phyloP scores from a whole-genome alignment of 2,888 invertebrate species.

The Aphidoletes aphidimyza region DNA sequence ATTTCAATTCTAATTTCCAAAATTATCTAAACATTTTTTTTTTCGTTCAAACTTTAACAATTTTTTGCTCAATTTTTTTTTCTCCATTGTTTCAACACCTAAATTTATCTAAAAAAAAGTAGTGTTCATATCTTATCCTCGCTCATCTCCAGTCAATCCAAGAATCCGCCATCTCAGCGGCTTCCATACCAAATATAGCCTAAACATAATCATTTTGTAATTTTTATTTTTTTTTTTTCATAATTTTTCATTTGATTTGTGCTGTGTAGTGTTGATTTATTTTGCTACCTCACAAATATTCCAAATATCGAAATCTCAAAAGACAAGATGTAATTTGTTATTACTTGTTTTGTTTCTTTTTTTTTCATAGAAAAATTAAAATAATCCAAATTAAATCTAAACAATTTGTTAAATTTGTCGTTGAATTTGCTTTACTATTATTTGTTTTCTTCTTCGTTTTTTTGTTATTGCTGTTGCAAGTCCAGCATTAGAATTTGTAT shows the following conservation, averaged over 20 bases:
- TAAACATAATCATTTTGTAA: neutral
- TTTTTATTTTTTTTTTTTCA: neutral
- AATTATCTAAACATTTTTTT: conserved; percentile 33
- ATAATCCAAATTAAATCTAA: neutral
- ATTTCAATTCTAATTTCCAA: conserved; percentile 43
- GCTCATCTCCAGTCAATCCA: conserved; percentile 8
- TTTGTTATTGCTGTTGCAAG: too few species aligned
- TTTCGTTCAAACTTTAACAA: conserved; percentile 12
- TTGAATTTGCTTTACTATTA: conserved; percentile 21
- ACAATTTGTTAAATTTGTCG: neutral
- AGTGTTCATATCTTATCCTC: conserved; percentile 23
- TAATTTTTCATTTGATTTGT: neutral
- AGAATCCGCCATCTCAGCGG: neutral
- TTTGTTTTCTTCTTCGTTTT: too few species aligned
- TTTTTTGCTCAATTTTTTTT: neutral
- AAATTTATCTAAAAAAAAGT: conserved; percentile 33
- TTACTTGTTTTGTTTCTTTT: too few species aligned
- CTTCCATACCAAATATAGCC: conserved; percentile 4
- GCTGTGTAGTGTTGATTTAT: neutral
- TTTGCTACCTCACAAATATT: neutral
- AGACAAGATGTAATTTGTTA: conserved; percentile 2
- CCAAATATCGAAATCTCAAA: neutral
- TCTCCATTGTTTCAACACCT: neutral
- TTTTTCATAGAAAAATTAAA: conserved; percentile 3
- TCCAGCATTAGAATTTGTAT: too few species aligned